Conservation (phyloP, 2,888 invertebrate genomes). For the Melikaiella ostensackeni region DNA sequence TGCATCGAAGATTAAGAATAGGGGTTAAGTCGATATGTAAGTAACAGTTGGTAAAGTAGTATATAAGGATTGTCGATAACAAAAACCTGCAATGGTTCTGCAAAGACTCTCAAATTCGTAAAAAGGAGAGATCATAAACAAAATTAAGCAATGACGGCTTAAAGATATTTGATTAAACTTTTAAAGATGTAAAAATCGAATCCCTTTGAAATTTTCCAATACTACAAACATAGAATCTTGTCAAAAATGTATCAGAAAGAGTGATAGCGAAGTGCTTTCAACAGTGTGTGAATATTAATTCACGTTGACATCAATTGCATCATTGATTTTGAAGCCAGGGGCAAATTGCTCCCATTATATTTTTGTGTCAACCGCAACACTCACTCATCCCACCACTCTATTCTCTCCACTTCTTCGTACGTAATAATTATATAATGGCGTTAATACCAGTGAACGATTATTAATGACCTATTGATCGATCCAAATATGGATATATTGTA, state of each 20-base stretch:
- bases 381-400: background rate
- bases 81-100: no score
- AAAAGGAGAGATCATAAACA: no score
- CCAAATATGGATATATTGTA: constrained; percentile 34
- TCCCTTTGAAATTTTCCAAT: no score
- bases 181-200: no score
- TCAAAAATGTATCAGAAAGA: background rate
- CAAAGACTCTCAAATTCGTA: no score
- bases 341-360: background rate
- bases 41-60: no score
- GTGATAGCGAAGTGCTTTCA: background rate
- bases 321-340: background rate
- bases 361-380: constrained; percentile 13
- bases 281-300: background rate
- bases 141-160: no score
- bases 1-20: no score
- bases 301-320: background rate
- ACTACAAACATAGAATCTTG: background rate
- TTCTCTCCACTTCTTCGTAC: background rate
- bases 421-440: constrained; percentile 29
- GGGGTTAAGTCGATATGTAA: no score
- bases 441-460: constrained; percentile 31
- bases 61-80: no score
- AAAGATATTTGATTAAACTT: no score
- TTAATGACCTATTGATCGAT: constrained; percentile 35